A percentile compares a stretch with the other conserved stretches of the same genome.
These are phyloP conservation scores for Melanotaenia duboulayi DNA, from an alignment of 2,113 vertebrate species.

Conservation along the genomic window DNA sequence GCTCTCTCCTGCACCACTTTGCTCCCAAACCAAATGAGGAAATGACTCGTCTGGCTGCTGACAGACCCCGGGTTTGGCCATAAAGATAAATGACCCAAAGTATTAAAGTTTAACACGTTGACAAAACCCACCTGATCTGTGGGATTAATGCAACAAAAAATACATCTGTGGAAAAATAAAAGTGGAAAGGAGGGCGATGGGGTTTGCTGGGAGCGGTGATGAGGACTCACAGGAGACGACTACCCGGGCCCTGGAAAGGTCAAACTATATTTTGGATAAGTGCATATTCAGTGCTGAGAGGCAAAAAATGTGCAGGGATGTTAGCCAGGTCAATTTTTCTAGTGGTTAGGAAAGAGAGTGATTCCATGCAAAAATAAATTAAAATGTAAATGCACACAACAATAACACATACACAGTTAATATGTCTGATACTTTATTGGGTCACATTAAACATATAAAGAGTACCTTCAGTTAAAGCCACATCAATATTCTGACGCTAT, in stretches of 20 bases:
- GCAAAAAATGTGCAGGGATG: conserved; percentile 51
- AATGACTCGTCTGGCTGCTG: conserved; percentile 89
- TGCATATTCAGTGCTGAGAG: conserved; percentile 67
- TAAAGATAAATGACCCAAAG: conserved; percentile 87
- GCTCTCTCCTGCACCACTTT: conserved; percentile 76
- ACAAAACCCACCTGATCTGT: conserved; percentile 87
- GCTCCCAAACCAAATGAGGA: conserved; percentile 85
- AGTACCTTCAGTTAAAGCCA: conserved; percentile 40
- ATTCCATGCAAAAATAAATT: background rate
- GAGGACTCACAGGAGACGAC: conserved; percentile 76
- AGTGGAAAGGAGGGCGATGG: background rate
- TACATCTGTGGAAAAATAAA: conserved; percentile 66
- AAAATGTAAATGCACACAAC: background rate
- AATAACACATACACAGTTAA: background rate
- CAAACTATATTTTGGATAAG: conserved; percentile 80
- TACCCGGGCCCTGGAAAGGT: conserved; percentile 72
- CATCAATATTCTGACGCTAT: conserved; percentile 56
- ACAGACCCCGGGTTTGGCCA: conserved; percentile 82
- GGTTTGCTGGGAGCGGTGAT: conserved; percentile 13
- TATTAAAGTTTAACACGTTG: conserved; percentile 87
- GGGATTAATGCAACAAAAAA: conserved; percentile 83
- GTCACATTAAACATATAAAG: conserved; percentile 26
- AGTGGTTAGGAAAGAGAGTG: conserved; percentile 15
- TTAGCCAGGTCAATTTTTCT: background rate
- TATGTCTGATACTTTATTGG: conserved; percentile 32